Conservation (phyloP, 2,888 invertebrate species). For the Dynastes hyllus region DNA sequence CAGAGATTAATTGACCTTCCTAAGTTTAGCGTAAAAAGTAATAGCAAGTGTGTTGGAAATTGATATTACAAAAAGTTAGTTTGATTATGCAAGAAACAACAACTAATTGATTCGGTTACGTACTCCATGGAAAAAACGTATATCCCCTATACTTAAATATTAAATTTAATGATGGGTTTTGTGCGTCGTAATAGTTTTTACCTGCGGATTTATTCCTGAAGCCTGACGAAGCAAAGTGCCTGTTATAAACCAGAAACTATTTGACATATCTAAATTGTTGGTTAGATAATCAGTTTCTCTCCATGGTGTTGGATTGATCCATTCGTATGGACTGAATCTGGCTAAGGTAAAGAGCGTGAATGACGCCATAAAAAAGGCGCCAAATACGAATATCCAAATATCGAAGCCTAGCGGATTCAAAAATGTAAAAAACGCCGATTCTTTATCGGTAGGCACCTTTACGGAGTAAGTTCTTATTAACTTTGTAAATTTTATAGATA, state of each 20-base stretch:
- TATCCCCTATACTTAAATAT: background rate
- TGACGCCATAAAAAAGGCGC: slow-evolving; percentile 77
- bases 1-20: slow-evolving; percentile 28
- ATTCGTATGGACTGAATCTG: slow-evolving; percentile 78
- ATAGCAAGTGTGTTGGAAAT: background rate
- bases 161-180: slow-evolving; percentile 35
- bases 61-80: background rate
- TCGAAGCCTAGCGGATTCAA: slow-evolving; percentile 78
- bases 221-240: slow-evolving; percentile 80
- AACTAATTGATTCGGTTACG: too few species aligned
- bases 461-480: background rate
- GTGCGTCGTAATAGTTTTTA: slow-evolving; percentile 57
- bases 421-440: slow-evolving; percentile 78
- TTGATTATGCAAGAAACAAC: too few species aligned
- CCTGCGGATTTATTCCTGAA: slow-evolving; percentile 76
- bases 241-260: slow-evolving; percentile 80
- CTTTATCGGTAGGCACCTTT: slow-evolving; percentile 75
- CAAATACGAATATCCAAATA: slow-evolving; percentile 78
- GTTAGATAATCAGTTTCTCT: slow-evolving; percentile 66
- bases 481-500: background rate
- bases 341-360: slow-evolving; percentile 76
- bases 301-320: slow-evolving; percentile 73
- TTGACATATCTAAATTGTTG: slow-evolving; percentile 78
- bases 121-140: too few species aligned
- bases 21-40: background rate